Evolutionary conservation across 64 coral and sea anemone species (phyloP).

Genomic region (Orbicella faveolata): DNA sequence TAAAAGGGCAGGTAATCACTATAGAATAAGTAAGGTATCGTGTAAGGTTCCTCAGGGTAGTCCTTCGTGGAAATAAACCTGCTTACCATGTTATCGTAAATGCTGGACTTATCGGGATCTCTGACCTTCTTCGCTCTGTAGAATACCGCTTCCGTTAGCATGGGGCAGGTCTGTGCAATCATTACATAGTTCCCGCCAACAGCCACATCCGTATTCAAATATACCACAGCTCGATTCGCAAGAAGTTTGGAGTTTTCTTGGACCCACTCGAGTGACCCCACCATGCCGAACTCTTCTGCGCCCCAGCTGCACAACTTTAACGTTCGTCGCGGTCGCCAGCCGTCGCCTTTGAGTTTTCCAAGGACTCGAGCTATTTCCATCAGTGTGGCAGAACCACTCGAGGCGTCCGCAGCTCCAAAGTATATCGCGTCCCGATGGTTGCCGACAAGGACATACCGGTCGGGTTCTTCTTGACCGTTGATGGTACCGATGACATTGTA

Average conservation of each 20-base stretch:
- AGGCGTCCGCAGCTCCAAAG: conserved; percentile 81
- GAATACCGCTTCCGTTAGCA: conserved; percentile 40
- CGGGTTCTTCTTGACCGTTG: conserved; percentile 41
- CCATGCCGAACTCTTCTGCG: conserved; percentile 87
- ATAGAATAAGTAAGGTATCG: not conserved
- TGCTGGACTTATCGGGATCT: conserved; percentile 34
- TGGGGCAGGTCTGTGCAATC: conserved; percentile 20
- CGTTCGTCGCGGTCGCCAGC: conserved; percentile 88
- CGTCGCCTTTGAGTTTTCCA: conserved; percentile 40
- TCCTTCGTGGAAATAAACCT: not conserved
- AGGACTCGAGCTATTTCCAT: conserved; percentile 81
- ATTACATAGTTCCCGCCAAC: conserved; percentile 40
- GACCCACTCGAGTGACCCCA: conserved; percentile 92
- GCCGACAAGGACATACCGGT: conserved; percentile 69
- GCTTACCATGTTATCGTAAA: conserved; percentile 55
- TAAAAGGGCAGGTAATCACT: conserved; percentile 74
- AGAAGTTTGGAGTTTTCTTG: conserved; percentile 84
- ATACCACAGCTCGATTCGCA: conserved; percentile 75
- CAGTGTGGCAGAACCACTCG: conserved; percentile 71
- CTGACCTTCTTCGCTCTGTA: conserved; percentile 37
- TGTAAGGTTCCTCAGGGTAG: not conserved
- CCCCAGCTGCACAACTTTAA: conserved; percentile 93
- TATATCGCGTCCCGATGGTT: conserved; percentile 82
- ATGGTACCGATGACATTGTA: conserved; percentile 61
- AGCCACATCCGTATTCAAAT: conserved; percentile 53